Base-by-base conservation (phyloP, 2,113 vertebrate species). In the Platycercus adscitus region DNA sequence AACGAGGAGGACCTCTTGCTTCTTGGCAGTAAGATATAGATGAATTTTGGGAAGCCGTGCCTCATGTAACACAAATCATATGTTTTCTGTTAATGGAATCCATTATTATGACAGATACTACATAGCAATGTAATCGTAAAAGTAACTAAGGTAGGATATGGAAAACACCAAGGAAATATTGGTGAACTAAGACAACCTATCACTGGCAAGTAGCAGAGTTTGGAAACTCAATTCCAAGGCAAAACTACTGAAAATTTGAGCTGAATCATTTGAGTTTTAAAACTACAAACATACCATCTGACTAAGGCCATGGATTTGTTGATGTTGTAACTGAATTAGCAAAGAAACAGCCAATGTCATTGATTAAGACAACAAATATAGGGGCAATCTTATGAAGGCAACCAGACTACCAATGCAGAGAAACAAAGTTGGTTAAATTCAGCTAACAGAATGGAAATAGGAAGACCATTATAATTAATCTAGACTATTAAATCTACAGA, bases 11-110 rank as follows among this genome's bases (percentile, higher is more conserved):
- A 24, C 96, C 98, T 89, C 97, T 97, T 37, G 96, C 95, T 56
- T 99, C 99, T 71, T 98, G 99, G 88, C 98, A 98, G 69, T 98
- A 98, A 49, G 99, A 99, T 25, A 99, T 37, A 21, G 99, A 99
- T 11, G 99, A 99, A 97, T 99, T 99, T 89, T 99, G 99, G 75
- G 99, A 99, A 88, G 98, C 92, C 26, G 97, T 95, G 84, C 99
- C 99, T 99, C 47, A 46, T 9, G 41, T 15, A 83, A 95, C 17
- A 96, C 78, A 95, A 94, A 81, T 37, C 10, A 90, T 8, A 35
- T 20, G 56, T 29, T 50, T 84, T 13, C 31, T 4, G 11, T 95
- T 63, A 81, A 13, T n/a, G 13, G 14, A 75, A 83, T 33, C 17
- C n/a, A 33, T 46, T 69, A 63, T 24, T 76, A n/a, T 88, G 35